Conservation (phyloP, 2,113 vertebrate genomes). For the Trachemys scripta region DNA sequence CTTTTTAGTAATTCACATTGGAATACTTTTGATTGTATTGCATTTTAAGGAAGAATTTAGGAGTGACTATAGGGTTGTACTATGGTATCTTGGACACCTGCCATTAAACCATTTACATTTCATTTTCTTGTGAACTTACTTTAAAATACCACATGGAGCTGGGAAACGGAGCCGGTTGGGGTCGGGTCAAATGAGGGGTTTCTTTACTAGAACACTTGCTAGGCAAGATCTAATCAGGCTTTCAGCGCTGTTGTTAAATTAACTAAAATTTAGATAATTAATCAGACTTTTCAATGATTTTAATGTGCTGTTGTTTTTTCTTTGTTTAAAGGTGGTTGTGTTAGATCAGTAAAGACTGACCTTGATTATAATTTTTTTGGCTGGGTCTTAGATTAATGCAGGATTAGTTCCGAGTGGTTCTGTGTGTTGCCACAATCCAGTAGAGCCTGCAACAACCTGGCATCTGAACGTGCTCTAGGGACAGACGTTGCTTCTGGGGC, state of each 20-base stretch:
- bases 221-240: not conserved
- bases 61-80: not conserved
- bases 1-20: not conserved
- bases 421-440: too few relatives aligned
- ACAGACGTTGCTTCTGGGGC: not conserved
- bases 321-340: not conserved
- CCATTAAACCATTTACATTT: not conserved
- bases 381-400: too few relatives aligned
- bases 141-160: not conserved
- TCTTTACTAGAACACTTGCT: not conserved
- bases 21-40: not conserved
- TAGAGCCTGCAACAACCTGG: too few relatives aligned
- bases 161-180: not conserved
- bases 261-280: not conserved
- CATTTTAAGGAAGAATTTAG: not conserved
- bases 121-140: not conserved
- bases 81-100: not conserved
- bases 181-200: fast-evolving
- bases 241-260: not conserved
- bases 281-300: not conserved
- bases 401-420: too few relatives aligned
- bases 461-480: not conserved
- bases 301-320: not conserved
- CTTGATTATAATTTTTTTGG: not conserved
- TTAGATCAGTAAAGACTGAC: not conserved